Percentiles rank a stretch among this genome's conserved stretches.
phyloP scores from a whole-genome alignment of 1,140 invertebrate genomes.

The Scylla paramamosain region DNA sequence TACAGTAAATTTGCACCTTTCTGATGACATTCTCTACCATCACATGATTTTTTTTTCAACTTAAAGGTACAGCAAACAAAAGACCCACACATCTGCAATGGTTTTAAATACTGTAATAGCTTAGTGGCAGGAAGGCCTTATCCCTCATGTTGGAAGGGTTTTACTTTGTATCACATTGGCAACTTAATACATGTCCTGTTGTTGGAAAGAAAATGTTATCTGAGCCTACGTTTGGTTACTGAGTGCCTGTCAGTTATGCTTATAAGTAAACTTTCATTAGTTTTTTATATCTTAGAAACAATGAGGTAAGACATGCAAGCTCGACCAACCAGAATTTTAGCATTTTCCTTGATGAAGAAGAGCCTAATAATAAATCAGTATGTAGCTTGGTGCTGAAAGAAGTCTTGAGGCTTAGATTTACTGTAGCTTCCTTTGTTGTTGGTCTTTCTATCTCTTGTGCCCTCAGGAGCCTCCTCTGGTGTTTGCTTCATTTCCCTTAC shows the following conservation, averaged over 20 bases:
- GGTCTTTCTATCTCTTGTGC: not conserved
- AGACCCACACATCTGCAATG: not conserved
- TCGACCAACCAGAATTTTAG: not conserved
- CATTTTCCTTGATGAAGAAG: not conserved
- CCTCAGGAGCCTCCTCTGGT: too few species aligned
- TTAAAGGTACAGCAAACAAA: not conserved
- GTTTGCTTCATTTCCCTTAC: too few species aligned
- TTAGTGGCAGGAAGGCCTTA: not conserved
- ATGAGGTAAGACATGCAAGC: not conserved
- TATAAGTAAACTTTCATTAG: not conserved
- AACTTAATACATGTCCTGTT: not conserved
- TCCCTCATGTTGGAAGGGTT: not conserved
- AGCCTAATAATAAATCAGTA: not conserved
- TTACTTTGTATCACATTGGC: not conserved
- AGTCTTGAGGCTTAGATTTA: not conserved
- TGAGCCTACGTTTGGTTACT: not conserved
- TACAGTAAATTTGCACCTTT: constrained; percentile 12
- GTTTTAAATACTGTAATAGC: not conserved
- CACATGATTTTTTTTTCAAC: not conserved
- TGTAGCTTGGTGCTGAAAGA: not conserved
- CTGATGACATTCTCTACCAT: not conserved
- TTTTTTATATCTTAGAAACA: not conserved
- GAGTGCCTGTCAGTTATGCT: not conserved
- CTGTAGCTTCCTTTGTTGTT: not conserved
- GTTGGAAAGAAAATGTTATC: not conserved